Conservation (phyloP, 92 coral and sea anemone species). For the Porites cylindrica region DNA sequence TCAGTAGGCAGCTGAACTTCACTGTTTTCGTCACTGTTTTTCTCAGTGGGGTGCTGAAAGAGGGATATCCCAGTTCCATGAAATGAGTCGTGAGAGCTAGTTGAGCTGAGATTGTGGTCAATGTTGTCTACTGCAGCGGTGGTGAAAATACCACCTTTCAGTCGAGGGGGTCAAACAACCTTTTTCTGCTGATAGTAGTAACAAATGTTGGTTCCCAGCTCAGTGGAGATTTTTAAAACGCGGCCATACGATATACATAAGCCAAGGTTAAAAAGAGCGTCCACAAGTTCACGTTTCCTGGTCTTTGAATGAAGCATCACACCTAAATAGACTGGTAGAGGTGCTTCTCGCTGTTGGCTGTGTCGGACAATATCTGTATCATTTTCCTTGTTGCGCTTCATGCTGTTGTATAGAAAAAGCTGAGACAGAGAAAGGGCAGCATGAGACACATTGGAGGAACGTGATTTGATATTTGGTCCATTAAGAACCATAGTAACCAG, state of each 20-base stretch:
- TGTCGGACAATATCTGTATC: neutral
- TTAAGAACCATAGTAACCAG: conserved; percentile 64
- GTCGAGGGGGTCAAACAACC: conserved; percentile 44
- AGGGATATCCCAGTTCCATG: conserved; percentile 33
- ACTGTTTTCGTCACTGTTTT: neutral
- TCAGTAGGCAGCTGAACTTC: conserved; percentile 1
- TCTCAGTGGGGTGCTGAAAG: conserved; percentile 29
- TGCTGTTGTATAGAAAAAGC: conserved; percentile 39
- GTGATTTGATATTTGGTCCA: conserved; percentile 58
- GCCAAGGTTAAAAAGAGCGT: conserved; percentile 38
- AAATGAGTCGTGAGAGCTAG: conserved; percentile 50
- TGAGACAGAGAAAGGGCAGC: conserved; percentile 41
- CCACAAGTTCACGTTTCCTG: conserved; percentile 45
- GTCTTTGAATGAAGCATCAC: conserved; percentile 17
- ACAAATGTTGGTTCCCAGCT: conserved; percentile 50
- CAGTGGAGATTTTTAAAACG: conserved; percentile 64
- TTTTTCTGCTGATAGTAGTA: conserved; percentile 39
- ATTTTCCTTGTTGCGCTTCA: conserved; percentile 3
- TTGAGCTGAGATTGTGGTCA: conserved; percentile 55
- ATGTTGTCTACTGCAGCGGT: conserved; percentile 49
- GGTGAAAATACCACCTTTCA: conserved; percentile 43
- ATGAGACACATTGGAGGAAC: conserved; percentile 7
- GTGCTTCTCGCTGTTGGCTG: conserved; percentile 26
- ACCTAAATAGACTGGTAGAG: conserved; percentile 41
- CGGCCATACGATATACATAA: conserved; percentile 63